These are phyloP conservation scores for Trissolcus brochymenae DNA, from an alignment of 2,888 invertebrate genomes.

Conservation along the genomic window DNA sequence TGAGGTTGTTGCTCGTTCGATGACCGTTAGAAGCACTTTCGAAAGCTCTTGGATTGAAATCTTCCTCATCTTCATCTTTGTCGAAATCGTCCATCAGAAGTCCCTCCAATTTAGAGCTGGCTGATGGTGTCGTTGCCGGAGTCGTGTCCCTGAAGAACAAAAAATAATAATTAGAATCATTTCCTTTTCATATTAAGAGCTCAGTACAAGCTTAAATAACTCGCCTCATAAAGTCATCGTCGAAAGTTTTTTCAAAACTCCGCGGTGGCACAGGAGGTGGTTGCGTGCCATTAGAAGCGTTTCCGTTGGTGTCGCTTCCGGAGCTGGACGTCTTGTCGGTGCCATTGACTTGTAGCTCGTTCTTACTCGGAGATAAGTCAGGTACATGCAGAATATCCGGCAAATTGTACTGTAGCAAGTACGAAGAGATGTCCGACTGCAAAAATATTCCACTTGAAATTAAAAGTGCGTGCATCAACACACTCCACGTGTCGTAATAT, in stretches of 20 bases:
- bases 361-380: constrained; percentile 55
- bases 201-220: no score
- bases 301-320: constrained; percentile 72
- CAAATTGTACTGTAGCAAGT: constrained; percentile 77
- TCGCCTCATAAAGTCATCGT: constrained; percentile 72
- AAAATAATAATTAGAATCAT: constrained; percentile 2
- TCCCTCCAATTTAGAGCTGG: constrained; percentile 88
- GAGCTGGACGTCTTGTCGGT: constrained; percentile 63
- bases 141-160: constrained; percentile 63
- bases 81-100: constrained; percentile 88
- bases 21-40: constrained; percentile 80
- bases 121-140: constrained; percentile 79
- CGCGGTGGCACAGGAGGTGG: constrained; percentile 72
- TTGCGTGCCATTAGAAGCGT: constrained; percentile 71
- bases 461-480: constrained; percentile 12
- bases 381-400: constrained; percentile 77
- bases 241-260: constrained; percentile 73
- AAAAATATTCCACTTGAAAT: constrained; percentile 25
- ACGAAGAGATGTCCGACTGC: constrained; percentile 77
- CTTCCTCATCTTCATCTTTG: constrained; percentile 83
- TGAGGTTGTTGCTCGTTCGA: constrained; percentile 66
- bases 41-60: constrained; percentile 92
- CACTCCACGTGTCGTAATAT: constrained; percentile 12
- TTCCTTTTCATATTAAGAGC: no score
- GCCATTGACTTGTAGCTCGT: constrained; percentile 66